These are phyloP conservation scores for Chinchilla lanigera DNA, from an alignment of 2,113 vertebrate genomes.

Conservation along the genomic window DNA sequence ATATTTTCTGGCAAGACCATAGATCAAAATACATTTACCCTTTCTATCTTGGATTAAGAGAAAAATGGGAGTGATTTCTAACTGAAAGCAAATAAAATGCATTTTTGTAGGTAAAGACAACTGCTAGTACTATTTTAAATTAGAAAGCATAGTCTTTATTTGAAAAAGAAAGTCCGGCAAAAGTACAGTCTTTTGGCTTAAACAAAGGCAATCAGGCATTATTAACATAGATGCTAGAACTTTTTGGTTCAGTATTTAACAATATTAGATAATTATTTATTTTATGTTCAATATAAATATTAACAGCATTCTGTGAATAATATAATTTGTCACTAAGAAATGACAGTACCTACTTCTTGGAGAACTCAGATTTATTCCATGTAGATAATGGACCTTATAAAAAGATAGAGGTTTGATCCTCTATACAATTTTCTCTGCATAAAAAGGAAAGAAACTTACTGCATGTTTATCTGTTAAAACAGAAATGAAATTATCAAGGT, in stretches of 20 bases:
- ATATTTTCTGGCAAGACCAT: not conserved
- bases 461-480: not conserved
- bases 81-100: not conserved
- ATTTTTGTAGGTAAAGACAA: constrained; percentile 39
- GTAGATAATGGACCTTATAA: not conserved
- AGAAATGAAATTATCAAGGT: not conserved
- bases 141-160: not conserved
- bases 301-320: not conserved
- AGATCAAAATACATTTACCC: constrained; percentile 54
- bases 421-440: not conserved
- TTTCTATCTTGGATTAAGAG: constrained; percentile 47
- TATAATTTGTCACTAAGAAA: not conserved
- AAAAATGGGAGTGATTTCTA: constrained; percentile 39
- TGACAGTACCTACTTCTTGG: not conserved
- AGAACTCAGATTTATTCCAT: not conserved
- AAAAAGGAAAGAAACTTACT: not conserved
- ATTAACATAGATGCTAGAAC: not conserved
- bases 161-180: not conserved
- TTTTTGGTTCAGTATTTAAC: constrained; percentile 36
- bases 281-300: constrained; percentile 39
- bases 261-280: constrained; percentile 57
- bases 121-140: not conserved
- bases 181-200: not conserved
- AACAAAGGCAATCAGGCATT: constrained; percentile 23
- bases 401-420: not conserved